Evolutionary conservation across 2,797 vertebrate species (phyloP), one percentile per base, ranked within the genome.

Genomic region (Ambastaia sidthimunki): DNA sequence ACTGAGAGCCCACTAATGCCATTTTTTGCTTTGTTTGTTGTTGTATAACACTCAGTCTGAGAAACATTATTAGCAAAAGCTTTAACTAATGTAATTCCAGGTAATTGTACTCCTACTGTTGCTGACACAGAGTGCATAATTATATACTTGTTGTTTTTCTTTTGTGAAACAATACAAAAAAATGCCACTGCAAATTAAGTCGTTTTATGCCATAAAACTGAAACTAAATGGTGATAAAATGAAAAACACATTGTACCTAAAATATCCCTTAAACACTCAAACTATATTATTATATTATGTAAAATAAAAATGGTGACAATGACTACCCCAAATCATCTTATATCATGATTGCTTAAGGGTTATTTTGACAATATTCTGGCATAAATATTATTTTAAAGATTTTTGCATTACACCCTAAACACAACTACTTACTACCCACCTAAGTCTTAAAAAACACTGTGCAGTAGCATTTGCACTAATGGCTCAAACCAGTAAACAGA

Each of bases 391-490:
- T 41, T 41, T 41, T 41, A 41, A 41, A 41, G 7, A 44, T 50
- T 48, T 19, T 25, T 28, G 62, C 9, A 41, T 68, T 77, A 13
- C 37, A 3, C 12, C 18, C 50, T 18, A 77, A 41, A 52, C 28
- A 15, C 44, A 44, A 44, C 41, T 44, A 28, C 10, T 44, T 16
- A 31, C 12, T 55, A 44, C 16, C 60, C 60, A 66, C 47, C 34
- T 23, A 65, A 48, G 21, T 65, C 48, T 72, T 65, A 54, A 72
- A n/a, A 21, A 79, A 28, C 34, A 4, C 3, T 47, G 28, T 52
- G 19, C 68, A 25, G 47, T 55, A 44, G 47, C 69, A 79, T 72
- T 79, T 72, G 31, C 48, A 79, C 37, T 55, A 72, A 54, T 28
- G 11, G 34, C 31, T 44, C 44, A 31, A 52, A 11, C 68, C 19